Evolutionary conservation across 2,113 vertebrate genomes (phyloP), one percentile per base, ranked within the genome.

Genomic region (Engystomops pustulosus): DNA sequence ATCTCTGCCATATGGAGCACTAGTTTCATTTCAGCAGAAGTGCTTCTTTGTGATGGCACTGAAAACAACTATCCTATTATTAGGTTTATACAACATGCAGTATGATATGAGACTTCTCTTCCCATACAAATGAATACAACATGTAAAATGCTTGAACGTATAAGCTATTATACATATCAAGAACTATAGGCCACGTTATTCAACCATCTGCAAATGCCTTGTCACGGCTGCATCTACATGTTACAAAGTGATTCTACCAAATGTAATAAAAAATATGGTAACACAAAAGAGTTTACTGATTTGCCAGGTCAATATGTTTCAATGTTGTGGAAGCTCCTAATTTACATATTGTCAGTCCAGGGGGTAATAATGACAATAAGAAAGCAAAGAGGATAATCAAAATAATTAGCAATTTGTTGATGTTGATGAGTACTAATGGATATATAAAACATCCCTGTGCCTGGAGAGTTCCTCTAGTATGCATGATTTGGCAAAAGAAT

Each of bases 401-500:
- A 67, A 36, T 32, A 67, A 36, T 67, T 34, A 67, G 27, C 30
- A 67, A 67, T 36, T 67, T 67, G 62, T 67, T 36, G 27, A 32
- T 65, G 27, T 32, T 65, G 62, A 67, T 67, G 32, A 67, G 62
- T 7, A 67, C 17, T 67, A 67, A 67, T 67, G 30, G 62, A 34
- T 65, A 65, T 65, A 23, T n/a, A 32, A 62, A 32, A 67, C 62
- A 67, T 67, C 62, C 62, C 32, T 32, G 9, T 36, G 62, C 62
- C 62, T 36, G 15, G 17, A 67, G 62, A 67, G 6, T 67, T 34
- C 36, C 32, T 67, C 15, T 67, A 67, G 7, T 67, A 20, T 67
- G 30, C 62, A 67, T 34, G 32, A 36, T 36, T 67, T 67, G 62
- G 62, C 32, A 36, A 67, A 67, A 20, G 30, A 20, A 67, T 10